Percentiles rank a stretch among this genome's conserved stretches.
Conservation (phyloP, 1,140 invertebrate species). For the Phymastichus coffea region DNA sequence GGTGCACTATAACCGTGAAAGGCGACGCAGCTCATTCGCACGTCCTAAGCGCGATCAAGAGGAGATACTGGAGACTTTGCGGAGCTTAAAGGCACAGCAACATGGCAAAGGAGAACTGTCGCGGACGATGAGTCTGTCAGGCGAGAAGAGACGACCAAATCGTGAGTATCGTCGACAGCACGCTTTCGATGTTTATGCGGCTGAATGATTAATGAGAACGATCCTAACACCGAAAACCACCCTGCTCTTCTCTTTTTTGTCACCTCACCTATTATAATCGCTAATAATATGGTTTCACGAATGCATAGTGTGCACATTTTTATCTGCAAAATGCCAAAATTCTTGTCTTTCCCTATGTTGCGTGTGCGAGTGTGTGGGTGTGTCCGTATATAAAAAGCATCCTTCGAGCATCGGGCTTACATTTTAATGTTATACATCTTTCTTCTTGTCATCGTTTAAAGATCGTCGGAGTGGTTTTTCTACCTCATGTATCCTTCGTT, state of each 20-base stretch:
- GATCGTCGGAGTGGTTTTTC: no score
- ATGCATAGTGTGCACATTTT: no score
- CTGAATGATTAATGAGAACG: no score
- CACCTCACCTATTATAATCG: no score
- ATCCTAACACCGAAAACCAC: no score
- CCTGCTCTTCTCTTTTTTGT: no score
- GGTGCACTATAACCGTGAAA: constrained; percentile 64
- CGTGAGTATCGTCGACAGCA: constrained; percentile 59
- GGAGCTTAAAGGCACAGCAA: constrained; percentile 74
- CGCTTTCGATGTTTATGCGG: no score
- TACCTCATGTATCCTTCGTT: no score
- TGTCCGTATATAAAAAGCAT: constrained; percentile 17
- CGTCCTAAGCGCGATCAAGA: constrained; percentile 72
- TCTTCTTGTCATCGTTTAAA: constrained; percentile 2
- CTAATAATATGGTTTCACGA: no score
- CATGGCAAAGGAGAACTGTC: constrained; percentile 79
- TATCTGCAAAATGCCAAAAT: no score
- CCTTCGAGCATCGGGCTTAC: constrained; percentile 14
- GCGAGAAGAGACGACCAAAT: constrained; percentile 61
- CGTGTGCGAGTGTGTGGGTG: background rate
- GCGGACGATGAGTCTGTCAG: constrained; percentile 72
- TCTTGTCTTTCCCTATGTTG: no score
- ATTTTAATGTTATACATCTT: constrained; percentile 26
- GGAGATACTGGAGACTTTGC: constrained; percentile 66
- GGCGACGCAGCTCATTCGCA: constrained; percentile 75